These are phyloP conservation scores for Littorina saxatilis DNA, from an alignment of 1,140 invertebrate genomes.

Conservation along the genomic window DNA sequence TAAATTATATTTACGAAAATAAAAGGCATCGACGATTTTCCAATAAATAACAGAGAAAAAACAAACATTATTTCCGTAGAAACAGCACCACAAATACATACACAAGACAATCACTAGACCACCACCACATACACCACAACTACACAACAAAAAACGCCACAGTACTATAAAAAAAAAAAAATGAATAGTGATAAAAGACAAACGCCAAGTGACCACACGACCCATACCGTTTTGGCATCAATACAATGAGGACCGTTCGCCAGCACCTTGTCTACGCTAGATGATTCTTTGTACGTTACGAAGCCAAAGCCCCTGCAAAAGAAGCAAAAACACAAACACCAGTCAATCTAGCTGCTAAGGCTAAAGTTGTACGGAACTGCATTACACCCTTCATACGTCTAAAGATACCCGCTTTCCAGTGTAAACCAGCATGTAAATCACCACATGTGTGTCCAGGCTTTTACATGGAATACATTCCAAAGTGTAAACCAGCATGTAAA, in stretches of 20 bases:
- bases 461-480: too few species aligned
- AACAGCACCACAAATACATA: background rate
- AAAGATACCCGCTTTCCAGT: too few species aligned
- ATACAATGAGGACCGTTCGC: constrained; percentile 64
- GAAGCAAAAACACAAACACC: constrained; percentile 1
- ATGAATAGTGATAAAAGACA: too few species aligned
- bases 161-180: too few species aligned
- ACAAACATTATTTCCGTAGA: background rate
- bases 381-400: too few species aligned
- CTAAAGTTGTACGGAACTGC: too few species aligned
- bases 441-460: too few species aligned
- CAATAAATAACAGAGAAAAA: background rate
- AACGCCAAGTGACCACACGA: too few species aligned
- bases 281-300: constrained; percentile 76
- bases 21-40: background rate
- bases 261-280: constrained; percentile 76
- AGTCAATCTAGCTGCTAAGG: background rate
- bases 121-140: background rate
- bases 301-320: constrained; percentile 94
- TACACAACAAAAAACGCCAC: background rate
- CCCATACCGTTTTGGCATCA: constrained; percentile 74
- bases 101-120: background rate
- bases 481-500: too few species aligned
- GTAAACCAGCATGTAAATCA: too few species aligned
- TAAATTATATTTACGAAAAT: too few species aligned